Conservation (phyloP, 2,888 invertebrate species). For the Eupithecia tripunctaria region DNA sequence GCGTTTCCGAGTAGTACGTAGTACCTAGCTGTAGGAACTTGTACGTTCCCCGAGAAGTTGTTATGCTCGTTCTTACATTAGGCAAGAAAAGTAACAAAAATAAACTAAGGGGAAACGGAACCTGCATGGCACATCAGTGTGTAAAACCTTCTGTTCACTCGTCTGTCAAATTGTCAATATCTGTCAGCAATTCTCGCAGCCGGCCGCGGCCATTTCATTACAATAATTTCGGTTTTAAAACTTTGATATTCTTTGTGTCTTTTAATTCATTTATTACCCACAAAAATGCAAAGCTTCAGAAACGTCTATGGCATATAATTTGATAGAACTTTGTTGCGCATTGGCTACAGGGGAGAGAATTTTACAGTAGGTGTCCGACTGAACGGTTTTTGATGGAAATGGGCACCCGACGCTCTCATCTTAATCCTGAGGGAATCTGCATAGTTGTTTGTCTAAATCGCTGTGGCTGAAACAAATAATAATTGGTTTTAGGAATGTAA, state of each 20-base stretch:
- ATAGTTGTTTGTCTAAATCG: not conserved
- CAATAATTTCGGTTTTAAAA: not conserved
- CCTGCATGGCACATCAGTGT: not conserved
- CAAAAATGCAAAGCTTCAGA: not conserved
- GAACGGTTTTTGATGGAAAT: not conserved
- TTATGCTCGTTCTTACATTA: too few species aligned
- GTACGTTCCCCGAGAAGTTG: not conserved
- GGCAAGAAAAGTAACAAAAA: too few species aligned
- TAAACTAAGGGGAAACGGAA: not conserved
- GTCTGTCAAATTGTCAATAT: not conserved
- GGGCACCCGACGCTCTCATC: not conserved
- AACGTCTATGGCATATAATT: not conserved
- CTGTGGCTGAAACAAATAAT: not conserved
- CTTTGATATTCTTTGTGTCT: not conserved
- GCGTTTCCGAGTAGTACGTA: too few species aligned
- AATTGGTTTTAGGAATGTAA: slow-evolving; percentile 37
- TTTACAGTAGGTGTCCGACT: slow-evolving; percentile 2
- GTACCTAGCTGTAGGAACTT: not conserved
- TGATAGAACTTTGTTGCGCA: not conserved
- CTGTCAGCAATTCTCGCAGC: not conserved
- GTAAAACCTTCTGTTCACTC: not conserved
- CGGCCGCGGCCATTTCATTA: not conserved
- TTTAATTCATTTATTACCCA: not conserved
- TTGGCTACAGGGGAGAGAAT: not conserved
- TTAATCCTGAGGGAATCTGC: not conserved